phyloP scores from a whole-genome alignment of 2,888 invertebrate species.

The Villa cingulata region DNA sequence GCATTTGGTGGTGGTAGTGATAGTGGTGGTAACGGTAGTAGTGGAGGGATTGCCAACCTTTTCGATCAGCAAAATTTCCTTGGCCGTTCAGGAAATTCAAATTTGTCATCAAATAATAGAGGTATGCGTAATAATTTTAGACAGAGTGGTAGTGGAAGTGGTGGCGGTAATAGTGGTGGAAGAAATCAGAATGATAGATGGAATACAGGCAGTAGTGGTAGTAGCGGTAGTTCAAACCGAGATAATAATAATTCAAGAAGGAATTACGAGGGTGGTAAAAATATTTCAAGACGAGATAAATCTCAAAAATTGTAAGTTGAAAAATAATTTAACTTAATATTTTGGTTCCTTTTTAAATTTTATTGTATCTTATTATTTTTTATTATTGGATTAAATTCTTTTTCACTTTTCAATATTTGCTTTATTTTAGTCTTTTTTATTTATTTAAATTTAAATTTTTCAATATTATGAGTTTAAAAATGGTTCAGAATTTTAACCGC shows the following conservation, averaged over 20 bases:
- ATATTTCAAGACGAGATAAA: neutral
- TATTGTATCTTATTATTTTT: no score
- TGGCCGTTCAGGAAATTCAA: conserved; percentile 11
- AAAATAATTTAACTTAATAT: no score
- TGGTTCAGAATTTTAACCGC: no score
- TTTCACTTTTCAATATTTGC: no score
- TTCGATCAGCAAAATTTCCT: conserved; percentile 23
- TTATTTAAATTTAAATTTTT: no score
- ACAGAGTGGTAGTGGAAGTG: conserved; percentile 6
- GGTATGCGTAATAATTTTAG: conserved; percentile 13
- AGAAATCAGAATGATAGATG: neutral
- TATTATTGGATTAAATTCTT: no score
- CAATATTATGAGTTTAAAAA: no score
- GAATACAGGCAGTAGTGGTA: neutral
- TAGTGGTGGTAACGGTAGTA: conserved; percentile 38
- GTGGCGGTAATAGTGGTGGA: conserved; percentile 10
- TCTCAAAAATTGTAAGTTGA: no score
- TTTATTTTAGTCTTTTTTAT: no score
- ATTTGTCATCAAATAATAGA: neutral
- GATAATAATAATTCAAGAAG: no score
- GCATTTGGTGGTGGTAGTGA: conserved; percentile 37
- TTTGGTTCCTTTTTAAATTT: no score
- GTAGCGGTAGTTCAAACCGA: neutral
- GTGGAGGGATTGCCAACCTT: conserved; percentile 32
- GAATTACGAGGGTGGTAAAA: neutral